A percentile compares a stretch with the other conserved stretches of the same genome.
These are phyloP conservation scores for Chaetoderma sp. DNA, from an alignment of 2,888 invertebrate genomes.

Conservation along the genomic window DNA sequence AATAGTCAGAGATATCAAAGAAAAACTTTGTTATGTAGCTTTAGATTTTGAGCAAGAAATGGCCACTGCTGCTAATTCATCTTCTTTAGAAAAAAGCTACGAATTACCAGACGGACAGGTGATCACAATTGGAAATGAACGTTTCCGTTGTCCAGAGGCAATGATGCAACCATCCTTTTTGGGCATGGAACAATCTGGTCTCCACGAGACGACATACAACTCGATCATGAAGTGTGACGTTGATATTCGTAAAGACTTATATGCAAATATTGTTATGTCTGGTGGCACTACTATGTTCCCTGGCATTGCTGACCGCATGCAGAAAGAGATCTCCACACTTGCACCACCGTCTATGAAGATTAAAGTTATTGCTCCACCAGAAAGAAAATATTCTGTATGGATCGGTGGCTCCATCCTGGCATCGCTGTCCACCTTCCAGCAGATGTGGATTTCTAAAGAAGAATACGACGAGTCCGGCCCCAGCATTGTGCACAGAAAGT, in stretches of 20 bases:
- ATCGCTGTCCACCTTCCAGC: slow-evolving; percentile 64
- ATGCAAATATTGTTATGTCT: slow-evolving; percentile 45
- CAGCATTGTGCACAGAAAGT: slow-evolving; percentile 73
- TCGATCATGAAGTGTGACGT: slow-evolving; percentile 20
- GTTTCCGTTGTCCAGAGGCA: slow-evolving; percentile 59
- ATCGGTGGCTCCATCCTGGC: too few relatives aligned
- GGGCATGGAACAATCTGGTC: slow-evolving; percentile 49
- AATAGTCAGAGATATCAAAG: slow-evolving; percentile 93
- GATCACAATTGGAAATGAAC: slow-evolving; percentile 51
- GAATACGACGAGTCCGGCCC: slow-evolving; percentile 63
- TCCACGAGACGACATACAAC: slow-evolving; percentile 11
- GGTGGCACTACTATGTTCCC: slow-evolving; percentile 64
- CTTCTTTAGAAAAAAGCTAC: slow-evolving; percentile 90
- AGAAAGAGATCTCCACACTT: slow-evolving; percentile 50
- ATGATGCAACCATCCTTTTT: slow-evolving; percentile 63
- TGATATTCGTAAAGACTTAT: slow-evolving; percentile 15
- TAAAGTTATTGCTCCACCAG: slow-evolving; percentile 51
- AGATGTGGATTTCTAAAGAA: slow-evolving; percentile 62
- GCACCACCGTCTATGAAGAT: slow-evolving; percentile 55
- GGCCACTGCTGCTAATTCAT: slow-evolving; percentile 91
- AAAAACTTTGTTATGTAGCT: slow-evolving; percentile 92
- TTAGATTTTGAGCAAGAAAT: slow-evolving; percentile 95
- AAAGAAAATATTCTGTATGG: slow-evolving; percentile 85
- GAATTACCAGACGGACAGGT: slow-evolving; percentile 56
- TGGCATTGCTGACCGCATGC: slow-evolving; percentile 55